Conservation (phyloP, 2,113 vertebrate species). For the Caloenas nicobarica region DNA sequence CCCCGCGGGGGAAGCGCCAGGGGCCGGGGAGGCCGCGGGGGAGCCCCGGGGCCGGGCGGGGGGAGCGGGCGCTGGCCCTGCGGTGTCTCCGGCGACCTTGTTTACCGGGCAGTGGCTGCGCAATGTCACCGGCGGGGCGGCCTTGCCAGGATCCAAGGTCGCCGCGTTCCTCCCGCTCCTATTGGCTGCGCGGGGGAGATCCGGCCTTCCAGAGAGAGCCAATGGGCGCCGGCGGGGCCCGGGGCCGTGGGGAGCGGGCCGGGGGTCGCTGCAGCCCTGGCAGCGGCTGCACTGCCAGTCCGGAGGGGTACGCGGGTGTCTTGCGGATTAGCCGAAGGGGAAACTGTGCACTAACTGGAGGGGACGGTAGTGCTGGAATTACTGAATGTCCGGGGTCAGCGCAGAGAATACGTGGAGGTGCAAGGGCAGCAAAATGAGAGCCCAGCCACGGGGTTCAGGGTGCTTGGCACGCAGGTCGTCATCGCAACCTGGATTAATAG, state of each 20-base stretch:
- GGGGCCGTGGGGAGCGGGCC: background rate
- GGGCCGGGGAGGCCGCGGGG: too few species aligned
- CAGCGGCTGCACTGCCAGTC: background rate
- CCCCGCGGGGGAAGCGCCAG: background rate
- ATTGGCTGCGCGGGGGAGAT: background rate
- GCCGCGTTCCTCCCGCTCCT: background rate
- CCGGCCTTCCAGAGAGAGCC: background rate
- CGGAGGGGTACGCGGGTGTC: fast-evolving
- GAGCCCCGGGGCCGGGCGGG: background rate
- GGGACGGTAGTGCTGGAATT: fast-evolving
- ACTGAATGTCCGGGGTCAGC: fast-evolving
- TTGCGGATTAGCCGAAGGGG: fast-evolving
- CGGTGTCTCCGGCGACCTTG: background rate
- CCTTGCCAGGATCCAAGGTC: background rate
- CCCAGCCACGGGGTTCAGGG: background rate
- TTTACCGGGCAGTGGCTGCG: background rate
- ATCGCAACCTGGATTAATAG: background rate
- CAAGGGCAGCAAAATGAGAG: background rate
- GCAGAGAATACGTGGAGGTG: background rate
- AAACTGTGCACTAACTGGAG: fast-evolving
- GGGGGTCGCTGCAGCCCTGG: too few species aligned
- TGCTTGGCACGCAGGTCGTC: background rate
- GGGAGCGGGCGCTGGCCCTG: background rate
- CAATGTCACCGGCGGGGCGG: background rate
- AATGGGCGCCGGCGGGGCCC: background rate